Percentiles rank a stretch among this genome's conserved stretches.
These are phyloP conservation scores for Drosophila sp. DNA, from an alignment of 1,140 invertebrate species.

Conservation along the genomic window DNA sequence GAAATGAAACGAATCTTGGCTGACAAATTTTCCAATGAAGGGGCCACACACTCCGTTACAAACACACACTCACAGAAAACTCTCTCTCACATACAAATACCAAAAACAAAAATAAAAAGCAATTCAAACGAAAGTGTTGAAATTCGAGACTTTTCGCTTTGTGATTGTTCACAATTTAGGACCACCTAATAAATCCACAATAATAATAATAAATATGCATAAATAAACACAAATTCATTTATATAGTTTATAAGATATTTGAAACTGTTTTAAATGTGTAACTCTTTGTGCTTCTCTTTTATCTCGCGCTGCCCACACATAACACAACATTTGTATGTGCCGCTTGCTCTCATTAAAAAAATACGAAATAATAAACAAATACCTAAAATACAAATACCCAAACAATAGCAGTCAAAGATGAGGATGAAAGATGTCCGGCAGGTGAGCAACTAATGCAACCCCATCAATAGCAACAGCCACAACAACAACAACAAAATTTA, in stretches of 20 bases:
- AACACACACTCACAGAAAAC: conserved; percentile 13
- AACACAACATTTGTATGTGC: conserved; percentile 59
- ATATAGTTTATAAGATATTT: conserved; percentile 30
- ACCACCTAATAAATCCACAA: conserved; percentile 5
- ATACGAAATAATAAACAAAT: conserved; percentile 26
- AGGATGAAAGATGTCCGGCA: conserved; percentile 88
- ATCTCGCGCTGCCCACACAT: conserved; percentile 44
- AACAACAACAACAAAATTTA: conserved; percentile 14
- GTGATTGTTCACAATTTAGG: conserved; percentile 33
- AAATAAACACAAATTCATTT: conserved; percentile 27
- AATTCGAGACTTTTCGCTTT: conserved; percentile 43
- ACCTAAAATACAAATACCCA: conserved; percentile 53
- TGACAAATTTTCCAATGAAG: conserved; percentile 40
- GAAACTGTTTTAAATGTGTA: conserved; percentile 59
- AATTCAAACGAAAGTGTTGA: conserved; percentile 71
- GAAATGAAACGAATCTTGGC: conserved; percentile 35
- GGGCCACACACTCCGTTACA: conserved; percentile 22
- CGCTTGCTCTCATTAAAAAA: conserved; percentile 64
- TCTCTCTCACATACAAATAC: conserved; percentile 17
- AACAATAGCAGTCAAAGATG: conserved; percentile 87
- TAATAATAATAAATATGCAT: conserved; percentile 39
- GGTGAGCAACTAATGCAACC: conserved; percentile 85
- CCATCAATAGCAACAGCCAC: conserved; percentile 47
- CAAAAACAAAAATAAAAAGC: conserved; percentile 27
- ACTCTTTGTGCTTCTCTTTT: conserved; percentile 74